phyloP scores from a whole-genome alignment of 2,888 invertebrate genomes.

The Tetragonula carbonaria region DNA sequence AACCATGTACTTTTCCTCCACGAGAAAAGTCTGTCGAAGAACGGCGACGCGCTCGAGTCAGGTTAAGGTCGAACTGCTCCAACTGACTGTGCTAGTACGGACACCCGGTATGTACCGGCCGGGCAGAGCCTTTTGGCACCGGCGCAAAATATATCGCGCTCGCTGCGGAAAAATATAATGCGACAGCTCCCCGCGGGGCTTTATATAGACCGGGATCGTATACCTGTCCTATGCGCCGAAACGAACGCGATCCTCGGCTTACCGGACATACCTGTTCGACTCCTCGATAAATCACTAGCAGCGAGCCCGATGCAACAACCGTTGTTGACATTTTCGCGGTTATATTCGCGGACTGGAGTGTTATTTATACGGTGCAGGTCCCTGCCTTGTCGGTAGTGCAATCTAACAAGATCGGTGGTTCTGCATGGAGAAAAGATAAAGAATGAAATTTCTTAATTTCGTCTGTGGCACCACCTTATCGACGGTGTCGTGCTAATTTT shows the following conservation, averaged over 20 bases:
- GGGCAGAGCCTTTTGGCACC: too few relatives aligned
- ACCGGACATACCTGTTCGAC: slow-evolving; percentile 31
- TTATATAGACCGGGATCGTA: background rate
- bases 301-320: slow-evolving; percentile 14
- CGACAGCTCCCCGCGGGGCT: background rate
- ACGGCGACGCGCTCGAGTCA: background rate
- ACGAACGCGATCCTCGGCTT: slow-evolving; percentile 34
- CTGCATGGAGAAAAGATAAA: too few relatives aligned
- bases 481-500: too few relatives aligned
- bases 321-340: slow-evolving; percentile 29
- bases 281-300: slow-evolving; percentile 28
- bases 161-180: too few relatives aligned
- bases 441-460: too few relatives aligned
- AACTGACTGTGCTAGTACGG: background rate
- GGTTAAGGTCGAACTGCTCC: background rate
- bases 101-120: slow-evolving; percentile 27
- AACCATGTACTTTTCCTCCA: background rate
- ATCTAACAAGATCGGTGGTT: too few relatives aligned
- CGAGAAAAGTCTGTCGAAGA: background rate
- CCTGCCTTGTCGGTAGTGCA: too few relatives aligned
- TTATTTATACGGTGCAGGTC: too few relatives aligned
- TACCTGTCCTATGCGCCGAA: slow-evolving; percentile 35
- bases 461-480: too few relatives aligned
- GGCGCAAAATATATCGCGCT: too few relatives aligned
- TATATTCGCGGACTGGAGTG: too few relatives aligned